Evolutionary conservation across 2,888 invertebrate genomes (phyloP), one percentile per base, ranked within the genome.

Genomic region (Steinernema carpocapsae): DNA sequence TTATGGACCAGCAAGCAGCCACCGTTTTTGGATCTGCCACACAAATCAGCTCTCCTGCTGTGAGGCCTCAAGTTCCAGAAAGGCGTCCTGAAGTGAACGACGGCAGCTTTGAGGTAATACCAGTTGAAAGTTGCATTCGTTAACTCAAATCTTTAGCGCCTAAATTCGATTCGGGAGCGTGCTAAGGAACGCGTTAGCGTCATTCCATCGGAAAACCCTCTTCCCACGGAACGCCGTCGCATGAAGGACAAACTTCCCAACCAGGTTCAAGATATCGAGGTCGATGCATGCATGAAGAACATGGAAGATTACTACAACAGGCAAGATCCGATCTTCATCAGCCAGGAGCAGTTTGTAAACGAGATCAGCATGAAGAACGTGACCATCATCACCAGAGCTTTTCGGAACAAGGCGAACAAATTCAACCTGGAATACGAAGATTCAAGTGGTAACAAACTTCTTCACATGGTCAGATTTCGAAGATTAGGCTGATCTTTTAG

Each of bases 141-240:
- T 43, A 12, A 43, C 43, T 43, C 43, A 7, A 51, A 6, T 10
- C n/a, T 51, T 51, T 6, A 51, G 56, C 22, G 56, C 12, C 22
- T 56, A 7, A 56, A 22, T 7, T 56, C 56, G 14, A 64, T 64
- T 17, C 64, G 64, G 1, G 64, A 64, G n/a, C 64, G 64, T 7
- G 26, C 29, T 3, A 26, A 26, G 29, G 29, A 64, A 17, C 29
- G 64, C 7, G 14, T 32, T 17, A 32, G 10, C 32, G 26, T 17
- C 17, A 14, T 17, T 19, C 6, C 22, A 4, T 22, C 14, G 14
- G 56, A 24, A 24, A 26, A 56, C 2, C 17, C 64, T 32, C 37
- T 37, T 37, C 64, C 64, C 64, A 17, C 29, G 19, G 19, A 17
- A 2, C 29, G 64, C 12, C 64, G 64, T 26, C 29, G 32, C 32